These are phyloP conservation scores for Lathamus discolor DNA, from an alignment of 2,113 vertebrate genomes.

Conservation along the genomic window DNA sequence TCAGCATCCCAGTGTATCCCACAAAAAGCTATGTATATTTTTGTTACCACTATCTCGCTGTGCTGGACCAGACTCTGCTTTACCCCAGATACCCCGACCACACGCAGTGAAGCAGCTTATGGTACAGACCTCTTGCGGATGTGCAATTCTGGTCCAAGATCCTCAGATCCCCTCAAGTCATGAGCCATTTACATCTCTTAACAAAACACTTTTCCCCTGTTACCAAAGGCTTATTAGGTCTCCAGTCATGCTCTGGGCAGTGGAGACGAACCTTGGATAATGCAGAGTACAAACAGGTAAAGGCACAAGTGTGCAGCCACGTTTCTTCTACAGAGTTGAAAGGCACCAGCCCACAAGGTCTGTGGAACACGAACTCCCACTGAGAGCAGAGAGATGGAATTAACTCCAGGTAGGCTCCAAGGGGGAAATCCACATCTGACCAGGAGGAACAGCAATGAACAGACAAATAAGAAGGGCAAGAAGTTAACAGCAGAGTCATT, in stretches of 20 bases:
- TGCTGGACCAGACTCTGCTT: background rate
- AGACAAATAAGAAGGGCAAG: background rate
- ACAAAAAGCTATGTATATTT: accelerated
- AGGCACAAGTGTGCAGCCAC: background rate
- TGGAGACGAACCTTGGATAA: background rate
- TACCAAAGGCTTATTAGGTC: background rate
- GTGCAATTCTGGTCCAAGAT: background rate
- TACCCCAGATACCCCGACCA: accelerated
- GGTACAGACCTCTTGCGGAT: background rate
- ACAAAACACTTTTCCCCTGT: background rate
- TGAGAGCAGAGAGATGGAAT: background rate
- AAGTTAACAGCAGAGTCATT: background rate
- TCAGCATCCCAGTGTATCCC: accelerated
- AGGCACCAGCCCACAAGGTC: accelerated
- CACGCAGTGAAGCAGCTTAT: accelerated
- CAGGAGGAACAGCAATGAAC: background rate
- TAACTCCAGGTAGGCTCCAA: background rate
- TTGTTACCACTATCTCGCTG: background rate
- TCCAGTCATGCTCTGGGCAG: background rate
- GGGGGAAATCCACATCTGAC: background rate
- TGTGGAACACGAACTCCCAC: accelerated
- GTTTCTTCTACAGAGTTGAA: background rate
- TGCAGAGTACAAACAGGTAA: accelerated
- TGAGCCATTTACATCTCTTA: background rate
- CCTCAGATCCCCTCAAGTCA: background rate